Percentiles rank a stretch among this genome's conserved stretches.
Conservation (phyloP, 2,888 invertebrate species). For the Idaea straminata region DNA sequence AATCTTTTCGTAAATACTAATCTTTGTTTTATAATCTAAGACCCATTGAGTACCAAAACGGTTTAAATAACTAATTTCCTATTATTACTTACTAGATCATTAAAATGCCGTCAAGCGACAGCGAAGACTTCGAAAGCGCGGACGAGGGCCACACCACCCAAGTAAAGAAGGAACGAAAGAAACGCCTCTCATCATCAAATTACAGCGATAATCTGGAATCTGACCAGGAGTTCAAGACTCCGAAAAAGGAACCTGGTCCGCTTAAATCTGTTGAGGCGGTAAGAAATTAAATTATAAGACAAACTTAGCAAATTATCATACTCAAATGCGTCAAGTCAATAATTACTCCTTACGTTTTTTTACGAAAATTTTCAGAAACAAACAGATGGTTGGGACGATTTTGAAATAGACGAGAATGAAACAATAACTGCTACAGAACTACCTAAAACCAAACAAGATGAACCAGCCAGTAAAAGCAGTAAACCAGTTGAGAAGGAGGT, state of each 20-base stretch:
- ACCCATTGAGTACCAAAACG: neutral
- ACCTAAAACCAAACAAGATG: conserved; percentile 12
- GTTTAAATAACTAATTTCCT: no score
- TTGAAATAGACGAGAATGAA: conserved; percentile 63
- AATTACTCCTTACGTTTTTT: neutral
- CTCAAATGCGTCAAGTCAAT: neutral
- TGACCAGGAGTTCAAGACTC: conserved; percentile 38
- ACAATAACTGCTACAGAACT: conserved; percentile 25
- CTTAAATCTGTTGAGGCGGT: conserved; percentile 30
- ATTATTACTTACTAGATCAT: neutral
- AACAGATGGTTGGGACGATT: conserved; percentile 74
- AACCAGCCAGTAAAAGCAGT: conserved; percentile 9
- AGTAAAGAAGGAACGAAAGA: conserved; percentile 59
- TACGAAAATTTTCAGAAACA: conserved; percentile 35
- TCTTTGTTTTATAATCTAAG: neutral
- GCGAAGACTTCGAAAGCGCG: conserved; percentile 88
- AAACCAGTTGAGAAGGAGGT: conserved; percentile 20
- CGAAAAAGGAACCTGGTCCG: conserved; percentile 18
- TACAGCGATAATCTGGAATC: conserved; percentile 63
- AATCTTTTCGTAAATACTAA: neutral
- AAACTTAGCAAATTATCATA: conserved; percentile 7
- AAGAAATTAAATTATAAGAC: conserved; percentile 9
- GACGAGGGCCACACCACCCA: conserved; percentile 81
- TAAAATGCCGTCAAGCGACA: conserved; percentile 85
- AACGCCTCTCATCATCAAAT: conserved; percentile 64